Conservation (phyloP, 2,113 vertebrate genomes). For the Phrynosoma platyrhinos region DNA sequence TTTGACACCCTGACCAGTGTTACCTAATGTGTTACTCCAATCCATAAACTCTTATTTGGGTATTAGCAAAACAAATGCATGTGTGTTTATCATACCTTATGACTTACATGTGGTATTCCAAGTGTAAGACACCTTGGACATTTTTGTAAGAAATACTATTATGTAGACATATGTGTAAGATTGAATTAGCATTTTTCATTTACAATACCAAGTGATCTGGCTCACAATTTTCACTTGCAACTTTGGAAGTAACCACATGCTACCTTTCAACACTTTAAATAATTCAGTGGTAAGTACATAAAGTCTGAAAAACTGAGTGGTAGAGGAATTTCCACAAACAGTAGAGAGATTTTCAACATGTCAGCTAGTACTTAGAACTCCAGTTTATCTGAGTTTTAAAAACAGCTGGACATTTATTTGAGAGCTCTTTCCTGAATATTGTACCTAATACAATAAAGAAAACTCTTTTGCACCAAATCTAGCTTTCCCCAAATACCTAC, state of each 20-base stretch:
- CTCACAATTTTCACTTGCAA: not conserved
- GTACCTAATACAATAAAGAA: slow-evolving; percentile 8
- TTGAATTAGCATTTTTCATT: not conserved
- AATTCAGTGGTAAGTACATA: not conserved
- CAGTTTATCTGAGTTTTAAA: not conserved
- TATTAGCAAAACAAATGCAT: not conserved
- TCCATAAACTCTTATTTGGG: not conserved
- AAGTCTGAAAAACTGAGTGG: not conserved
- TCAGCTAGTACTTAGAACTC: not conserved
- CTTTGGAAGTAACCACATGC: slow-evolving; percentile 1
- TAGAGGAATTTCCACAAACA: not conserved
- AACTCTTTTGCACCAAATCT: not conserved
- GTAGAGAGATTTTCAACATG: not conserved
- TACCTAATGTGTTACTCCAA: not conserved
- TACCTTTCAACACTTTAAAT: slow-evolving; percentile 20
- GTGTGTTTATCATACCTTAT: not conserved
- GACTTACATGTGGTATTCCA: not conserved
- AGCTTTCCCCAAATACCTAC: slow-evolving; percentile 77
- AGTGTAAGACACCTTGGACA: not conserved
- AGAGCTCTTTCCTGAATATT: slow-evolving; percentile 11
- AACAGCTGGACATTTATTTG: not conserved
- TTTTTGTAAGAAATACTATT: not conserved
- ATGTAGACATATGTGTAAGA: no score
- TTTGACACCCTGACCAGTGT: not conserved
- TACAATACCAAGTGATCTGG: not conserved